Evolutionary conservation across 2,888 invertebrate species (phyloP).

Genomic region (Apamea crenata): DNA sequence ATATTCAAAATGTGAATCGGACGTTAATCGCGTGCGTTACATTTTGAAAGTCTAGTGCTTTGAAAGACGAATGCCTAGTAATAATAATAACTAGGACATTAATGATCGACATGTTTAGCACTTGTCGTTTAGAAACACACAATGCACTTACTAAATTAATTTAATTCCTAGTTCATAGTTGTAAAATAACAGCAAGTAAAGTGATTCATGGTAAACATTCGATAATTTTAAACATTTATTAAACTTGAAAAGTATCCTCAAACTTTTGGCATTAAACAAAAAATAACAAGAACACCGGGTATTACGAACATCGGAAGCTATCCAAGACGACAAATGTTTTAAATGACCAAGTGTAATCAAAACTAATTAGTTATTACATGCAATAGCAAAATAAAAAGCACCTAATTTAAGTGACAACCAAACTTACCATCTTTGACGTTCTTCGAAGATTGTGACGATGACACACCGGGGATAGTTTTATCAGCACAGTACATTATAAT

Average conservation of each 20-base stretch:
- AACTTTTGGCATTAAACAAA: constrained; percentile 64
- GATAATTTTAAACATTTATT: constrained; percentile 25
- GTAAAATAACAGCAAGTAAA: neutral
- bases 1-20: constrained; percentile 67
- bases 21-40: constrained; percentile 66
- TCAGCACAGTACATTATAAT: constrained; percentile 93
- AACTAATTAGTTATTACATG: constrained; percentile 26
- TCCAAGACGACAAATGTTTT: neutral
- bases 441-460: constrained; percentile 93
- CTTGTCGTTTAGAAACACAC: neutral
- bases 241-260: constrained; percentile 67
- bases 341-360: constrained; percentile 5
- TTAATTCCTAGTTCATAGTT: neutral
- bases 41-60: constrained; percentile 67
- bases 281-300: constrained; percentile 6
- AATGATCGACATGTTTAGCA: constrained; percentile 34
- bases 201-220: constrained; percentile 18
- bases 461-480: constrained; percentile 94
- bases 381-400: constrained; percentile 57
- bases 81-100: constrained; percentile 52
- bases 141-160: neutral
- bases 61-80: constrained; percentile 46
- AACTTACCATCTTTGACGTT: constrained; percentile 94
- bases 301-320: neutral
- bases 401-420: constrained; percentile 70